These are phyloP conservation scores for Philotrypesis tridentata DNA, from an alignment of 1,140 invertebrate species.

Conservation along the genomic window DNA sequence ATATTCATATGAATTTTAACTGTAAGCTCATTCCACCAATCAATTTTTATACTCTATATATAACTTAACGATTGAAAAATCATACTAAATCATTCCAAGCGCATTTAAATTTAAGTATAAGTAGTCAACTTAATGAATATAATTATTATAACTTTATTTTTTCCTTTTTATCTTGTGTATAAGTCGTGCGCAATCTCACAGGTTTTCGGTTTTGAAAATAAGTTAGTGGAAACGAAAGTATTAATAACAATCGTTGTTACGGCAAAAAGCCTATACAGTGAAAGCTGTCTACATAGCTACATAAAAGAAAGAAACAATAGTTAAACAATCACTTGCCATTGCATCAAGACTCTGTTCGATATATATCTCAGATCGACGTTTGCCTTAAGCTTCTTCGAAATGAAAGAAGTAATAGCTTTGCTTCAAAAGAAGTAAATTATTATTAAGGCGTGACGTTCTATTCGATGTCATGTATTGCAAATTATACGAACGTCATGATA, in stretches of 20 bases:
- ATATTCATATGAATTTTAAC: slow-evolving; percentile 44
- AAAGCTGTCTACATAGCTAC: slow-evolving; percentile 43
- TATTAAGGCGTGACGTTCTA: neutral
- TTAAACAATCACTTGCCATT: slow-evolving; percentile 43
- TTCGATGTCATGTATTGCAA: neutral
- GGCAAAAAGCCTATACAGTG: slow-evolving; percentile 26
- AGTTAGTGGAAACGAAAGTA: slow-evolving; percentile 41
- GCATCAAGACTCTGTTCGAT: slow-evolving; percentile 47
- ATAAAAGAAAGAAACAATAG: slow-evolving; percentile 27
- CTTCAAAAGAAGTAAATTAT: slow-evolving; percentile 18
- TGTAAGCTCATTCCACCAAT: slow-evolving; percentile 47
- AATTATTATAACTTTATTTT: slow-evolving; percentile 40
- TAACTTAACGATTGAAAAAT: slow-evolving; percentile 36
- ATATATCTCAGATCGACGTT: slow-evolving; percentile 39
- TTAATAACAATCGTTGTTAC: slow-evolving; percentile 45
- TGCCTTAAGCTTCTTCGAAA: slow-evolving; percentile 29
- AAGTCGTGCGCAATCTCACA: neutral
- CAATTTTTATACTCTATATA: slow-evolving; percentile 46
- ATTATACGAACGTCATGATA: slow-evolving; percentile 9
- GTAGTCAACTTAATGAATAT: slow-evolving; percentile 5
- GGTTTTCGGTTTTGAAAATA: slow-evolving; percentile 3
- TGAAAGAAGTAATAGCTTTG: slow-evolving; percentile 17
- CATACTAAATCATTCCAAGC: slow-evolving; percentile 47
- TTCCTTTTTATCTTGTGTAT: slow-evolving; percentile 24
- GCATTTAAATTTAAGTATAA: slow-evolving; percentile 44